Evolutionary conservation across 2,113 vertebrate species (phyloP).

Genomic region (Carollia perspicillata): DNA sequence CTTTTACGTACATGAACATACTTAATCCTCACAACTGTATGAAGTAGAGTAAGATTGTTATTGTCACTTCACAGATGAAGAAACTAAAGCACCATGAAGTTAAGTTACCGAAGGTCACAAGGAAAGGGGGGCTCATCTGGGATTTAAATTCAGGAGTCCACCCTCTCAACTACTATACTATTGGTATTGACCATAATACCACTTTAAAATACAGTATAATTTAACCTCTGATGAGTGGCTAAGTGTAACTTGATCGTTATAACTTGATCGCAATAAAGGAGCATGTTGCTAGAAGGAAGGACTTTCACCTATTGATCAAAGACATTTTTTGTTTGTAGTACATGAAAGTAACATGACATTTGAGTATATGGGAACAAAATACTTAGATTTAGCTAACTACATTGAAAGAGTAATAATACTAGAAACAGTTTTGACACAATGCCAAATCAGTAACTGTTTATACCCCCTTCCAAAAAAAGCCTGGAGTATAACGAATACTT

Average conservation of each 20-base stretch:
- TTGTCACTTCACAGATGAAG: neutral
- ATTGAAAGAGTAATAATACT: neutral
- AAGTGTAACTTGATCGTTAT: neutral
- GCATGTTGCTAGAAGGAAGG: neutral
- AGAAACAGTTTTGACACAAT: neutral
- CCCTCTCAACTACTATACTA: neutral
- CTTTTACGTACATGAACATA: neutral
- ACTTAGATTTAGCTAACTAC: neutral
- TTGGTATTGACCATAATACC: neutral
- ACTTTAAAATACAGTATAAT: slow-evolving; percentile 13
- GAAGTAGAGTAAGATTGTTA: neutral
- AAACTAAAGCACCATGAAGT: neutral
- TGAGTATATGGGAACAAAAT: neutral
- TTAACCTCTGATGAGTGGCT: neutral
- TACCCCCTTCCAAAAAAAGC: neutral
- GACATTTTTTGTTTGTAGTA: neutral
- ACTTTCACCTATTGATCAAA: neutral
- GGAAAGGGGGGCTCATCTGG: neutral
- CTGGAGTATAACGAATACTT: neutral
- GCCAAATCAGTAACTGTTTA: neutral
- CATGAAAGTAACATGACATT: neutral
- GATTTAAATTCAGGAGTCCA: neutral
- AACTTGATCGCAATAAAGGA: neutral
- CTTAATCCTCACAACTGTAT: neutral
- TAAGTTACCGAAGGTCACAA: neutral